Base-by-base conservation (phyloP, 2,888 invertebrate genomes). In the Ophion slaviceki region DNA sequence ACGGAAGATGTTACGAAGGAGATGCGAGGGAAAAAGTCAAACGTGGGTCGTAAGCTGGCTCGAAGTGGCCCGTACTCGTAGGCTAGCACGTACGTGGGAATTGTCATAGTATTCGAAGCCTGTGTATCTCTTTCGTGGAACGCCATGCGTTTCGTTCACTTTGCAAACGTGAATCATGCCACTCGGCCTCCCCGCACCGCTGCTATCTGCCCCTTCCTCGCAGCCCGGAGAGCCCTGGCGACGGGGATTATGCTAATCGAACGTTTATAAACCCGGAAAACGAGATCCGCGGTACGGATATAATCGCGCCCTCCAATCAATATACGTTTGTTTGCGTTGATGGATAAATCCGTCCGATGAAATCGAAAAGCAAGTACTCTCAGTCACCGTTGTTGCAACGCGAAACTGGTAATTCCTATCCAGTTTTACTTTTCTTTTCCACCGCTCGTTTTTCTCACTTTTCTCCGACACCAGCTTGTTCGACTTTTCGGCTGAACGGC, bases 221-320 rank as follows among this genome's bases (percentile, higher is more conserved):
- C 36, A 14, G 17, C 11, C 70, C 67, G 7, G n/a, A 66, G 79
- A 53, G 45, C 59, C 61, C 61, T 45, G 75, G 47, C 20, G 67
- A 72, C 57, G 74, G 67, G 70, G 75, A 85, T 85, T 80, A 85
- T 85, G 85, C 85, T 82, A 85, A 82, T 85, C 79, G 80, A 68
- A 71, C 76, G 80, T 85, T 85, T 82, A 82, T 82, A 85, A 80
- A 82, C 85, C 85, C 85, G 85, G 85, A 85, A 85, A 85, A 82
- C 85, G 80, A 72, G 82, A 80, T 77, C 68, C 57, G 17, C 20
- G 64, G 61, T 45, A 57, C 71, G 62, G 80, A 82, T 85, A 77
- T 76, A 66, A 79, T 71, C 66, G 66, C 67, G n/a, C 78, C 57
- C 47, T 32, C n/a, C 47, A 32, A 64, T 64, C 59, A 45, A 67